Percentiles rank a stretch among this genome's conserved stretches.
Evolutionary conservation across 2,888 invertebrate genomes (phyloP).

Genomic region (Dexiosoma caninum): DNA sequence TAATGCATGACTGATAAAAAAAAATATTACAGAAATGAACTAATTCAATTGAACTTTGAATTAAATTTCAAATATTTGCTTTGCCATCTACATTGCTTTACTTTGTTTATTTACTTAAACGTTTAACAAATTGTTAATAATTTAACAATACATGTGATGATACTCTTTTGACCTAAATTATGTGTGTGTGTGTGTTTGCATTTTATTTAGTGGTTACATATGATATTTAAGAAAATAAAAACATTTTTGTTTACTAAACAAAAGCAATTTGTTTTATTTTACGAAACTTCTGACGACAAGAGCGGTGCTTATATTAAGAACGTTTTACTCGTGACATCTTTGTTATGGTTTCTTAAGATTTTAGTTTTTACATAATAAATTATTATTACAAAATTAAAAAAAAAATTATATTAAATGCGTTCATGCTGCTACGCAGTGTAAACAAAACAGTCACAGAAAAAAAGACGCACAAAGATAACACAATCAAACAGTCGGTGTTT

Average conservation of each 20-base stretch:
- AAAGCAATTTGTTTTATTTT: slow-evolving; percentile 19
- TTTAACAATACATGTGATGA: slow-evolving; percentile 38
- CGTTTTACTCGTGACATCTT: not conserved
- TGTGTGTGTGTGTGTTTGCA: not conserved
- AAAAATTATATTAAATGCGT: not conserved
- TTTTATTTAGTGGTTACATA: too few relatives aligned
- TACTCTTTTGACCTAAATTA: slow-evolving; percentile 55
- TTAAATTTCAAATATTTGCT: not conserved
- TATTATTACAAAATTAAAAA: not conserved
- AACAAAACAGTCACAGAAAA: not conserved
- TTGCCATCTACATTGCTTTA: not conserved
- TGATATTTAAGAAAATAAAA: not conserved
- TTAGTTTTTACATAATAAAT: not conserved
- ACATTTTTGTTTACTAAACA: slow-evolving; percentile 34
- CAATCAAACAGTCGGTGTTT: too few relatives aligned
- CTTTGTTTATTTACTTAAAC: slow-evolving; percentile 15
- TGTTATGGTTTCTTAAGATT: not conserved
- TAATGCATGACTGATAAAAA: not conserved
- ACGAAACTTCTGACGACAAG: not conserved
- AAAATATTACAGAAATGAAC: not conserved
- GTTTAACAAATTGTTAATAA: slow-evolving; percentile 30
- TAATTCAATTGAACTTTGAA: too few relatives aligned
- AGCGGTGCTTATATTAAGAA: not conserved
- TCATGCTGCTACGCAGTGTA: not conserved
- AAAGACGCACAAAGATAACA: slow-evolving; percentile 5